These are phyloP conservation scores for Formica aserva DNA, from an alignment of 2,888 invertebrate species.

Conservation along the genomic window DNA sequence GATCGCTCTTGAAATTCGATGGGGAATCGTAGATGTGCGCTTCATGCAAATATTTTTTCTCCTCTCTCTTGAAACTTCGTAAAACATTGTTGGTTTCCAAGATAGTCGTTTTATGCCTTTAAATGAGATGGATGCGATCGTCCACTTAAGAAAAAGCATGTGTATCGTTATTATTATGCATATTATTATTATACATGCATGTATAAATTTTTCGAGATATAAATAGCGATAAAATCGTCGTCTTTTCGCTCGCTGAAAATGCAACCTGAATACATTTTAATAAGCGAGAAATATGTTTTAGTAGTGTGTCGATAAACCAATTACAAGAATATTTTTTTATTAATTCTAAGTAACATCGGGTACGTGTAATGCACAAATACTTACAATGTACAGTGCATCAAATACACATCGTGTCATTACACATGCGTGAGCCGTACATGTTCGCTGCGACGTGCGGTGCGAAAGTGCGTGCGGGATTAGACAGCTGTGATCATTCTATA, in stretches of 20 bases:
- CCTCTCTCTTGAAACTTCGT: neutral
- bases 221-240: neutral
- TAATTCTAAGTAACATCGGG: constrained; percentile 1
- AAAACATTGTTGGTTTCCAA: neutral
- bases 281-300: neutral
- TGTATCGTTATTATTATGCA: neutral
- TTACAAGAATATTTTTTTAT: constrained; percentile 23
- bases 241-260: neutral
- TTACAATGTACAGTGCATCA: neutral
- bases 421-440: constrained; percentile 1
- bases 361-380: neutral
- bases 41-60: neutral
- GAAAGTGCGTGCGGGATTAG: constrained; percentile 42
- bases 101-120: neutral
- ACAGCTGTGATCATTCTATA: constrained; percentile 19
- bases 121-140: no score
- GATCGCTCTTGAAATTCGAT: constrained; percentile 28
- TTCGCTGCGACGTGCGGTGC: constrained; percentile 10
- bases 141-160: neutral
- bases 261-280: constrained; percentile 1
- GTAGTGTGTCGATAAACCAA: neutral
- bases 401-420: constrained; percentile 4
- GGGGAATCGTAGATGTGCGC: constrained; percentile 2
- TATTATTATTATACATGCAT: neutral
- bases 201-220: neutral